Evolutionary conservation across 2,113 vertebrate genomes (phyloP).

Genomic region (Catharus fuscescens): DNA sequence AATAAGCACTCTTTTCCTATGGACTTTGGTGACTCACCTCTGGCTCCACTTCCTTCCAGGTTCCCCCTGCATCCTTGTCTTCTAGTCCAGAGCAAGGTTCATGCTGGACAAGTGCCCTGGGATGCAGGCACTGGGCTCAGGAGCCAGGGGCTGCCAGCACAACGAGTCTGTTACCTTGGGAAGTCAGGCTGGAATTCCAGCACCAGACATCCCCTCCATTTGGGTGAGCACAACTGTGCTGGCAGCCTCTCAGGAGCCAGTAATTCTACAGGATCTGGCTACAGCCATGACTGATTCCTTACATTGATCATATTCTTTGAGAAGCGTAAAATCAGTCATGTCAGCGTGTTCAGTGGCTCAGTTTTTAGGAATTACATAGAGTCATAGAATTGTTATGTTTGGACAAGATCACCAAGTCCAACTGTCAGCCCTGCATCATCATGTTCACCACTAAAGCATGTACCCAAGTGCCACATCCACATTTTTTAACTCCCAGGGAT

Average conservation of each 20-base stretch:
- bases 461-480: background rate
- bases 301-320: background rate
- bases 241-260: background rate
- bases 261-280: constrained; percentile 4
- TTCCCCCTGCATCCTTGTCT: background rate
- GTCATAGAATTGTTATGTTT: background rate
- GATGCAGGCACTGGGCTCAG: background rate
- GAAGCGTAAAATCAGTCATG: background rate
- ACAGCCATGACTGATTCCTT: background rate
- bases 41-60: background rate
- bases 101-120: background rate
- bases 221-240: background rate
- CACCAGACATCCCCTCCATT: background rate
- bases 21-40: background rate
- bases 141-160: background rate
- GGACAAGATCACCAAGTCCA: background rate
- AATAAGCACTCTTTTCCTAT: background rate
- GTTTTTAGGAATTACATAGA: background rate
- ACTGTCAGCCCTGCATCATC: background rate
- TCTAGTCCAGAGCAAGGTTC: background rate
- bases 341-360: background rate
- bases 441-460: background rate
- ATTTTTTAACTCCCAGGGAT: background rate
- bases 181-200: background rate
- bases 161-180: background rate